Base-by-base conservation (phyloP, 2,113 vertebrate genomes). In the Heterotis niloticus region DNA sequence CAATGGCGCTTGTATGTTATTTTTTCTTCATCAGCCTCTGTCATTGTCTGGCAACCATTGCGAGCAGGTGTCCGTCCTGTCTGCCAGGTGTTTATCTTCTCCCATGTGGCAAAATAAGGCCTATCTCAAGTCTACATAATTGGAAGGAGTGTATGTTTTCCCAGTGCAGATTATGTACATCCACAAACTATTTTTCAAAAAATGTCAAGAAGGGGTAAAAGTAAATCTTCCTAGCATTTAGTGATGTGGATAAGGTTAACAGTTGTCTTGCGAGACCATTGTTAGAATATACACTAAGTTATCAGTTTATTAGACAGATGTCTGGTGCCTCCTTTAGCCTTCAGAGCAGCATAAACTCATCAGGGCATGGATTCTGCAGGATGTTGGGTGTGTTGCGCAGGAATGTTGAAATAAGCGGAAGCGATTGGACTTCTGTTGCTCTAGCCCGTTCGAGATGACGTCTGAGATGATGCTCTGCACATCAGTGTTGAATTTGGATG, bases 51-150 rank as follows among this genome's bases (percentile, higher is more conserved):
- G 24, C n/a, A 64, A 16, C 23, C 70, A 24, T 13, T 72, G 69
- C 29, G 56, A 66, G 71, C 64, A 75, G 64, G 78, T 75, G 71
- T 79, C 54, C n/a, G 34, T n/a, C 51, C 5, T 34, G 34, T 79
- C 62, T 67, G 70, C 52, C 17, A 52, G 59, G 10, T 51, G 59
- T 26, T 79, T 65, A 74, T 52, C 78, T 34, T 2, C 62, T 51
- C 62, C 71, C 24, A 14, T 24, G 28, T 18, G 51, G 67, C 44
- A 26, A 79, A 66, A 24, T 56, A 44, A 4, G 24, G n/a, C 14
- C 60, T 10, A 62, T n/a, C 70, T 29, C 70, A 5, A 51, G 34
- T 54, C 69, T 64, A 16, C 23, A 73, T 51, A 52, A 57, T 2
- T 44, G 34, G 70, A 51, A 24, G 16, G 34, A 23, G 59, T 29